phyloP scores from a whole-genome alignment of 2,888 invertebrate species.

The Electrophaes corylata region DNA sequence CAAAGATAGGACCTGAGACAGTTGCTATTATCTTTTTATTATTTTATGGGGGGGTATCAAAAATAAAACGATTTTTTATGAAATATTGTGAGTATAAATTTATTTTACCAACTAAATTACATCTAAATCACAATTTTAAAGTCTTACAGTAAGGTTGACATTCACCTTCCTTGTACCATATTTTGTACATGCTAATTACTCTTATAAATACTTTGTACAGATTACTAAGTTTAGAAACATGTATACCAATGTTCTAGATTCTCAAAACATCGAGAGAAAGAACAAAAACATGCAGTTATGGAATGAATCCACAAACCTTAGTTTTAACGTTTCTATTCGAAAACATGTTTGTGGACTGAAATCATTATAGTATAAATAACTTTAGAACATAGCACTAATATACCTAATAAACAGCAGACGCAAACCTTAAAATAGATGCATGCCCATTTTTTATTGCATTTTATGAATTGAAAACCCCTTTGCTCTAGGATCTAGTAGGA shows the following conservation, averaged over 20 bases:
- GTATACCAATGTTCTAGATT: slow-evolving; percentile 9
- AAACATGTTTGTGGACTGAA: slow-evolving; percentile 7
- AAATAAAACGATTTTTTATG: not conserved
- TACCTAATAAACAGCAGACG: no score
- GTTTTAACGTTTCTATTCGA: slow-evolving; percentile 5
- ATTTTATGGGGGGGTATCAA: not conserved
- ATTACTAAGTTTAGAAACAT: not conserved
- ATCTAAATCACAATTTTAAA: slow-evolving; percentile 30
- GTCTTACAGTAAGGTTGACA: slow-evolving; percentile 35
- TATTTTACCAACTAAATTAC: slow-evolving; percentile 1
- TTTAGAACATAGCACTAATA: no score
- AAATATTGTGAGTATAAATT: not conserved
- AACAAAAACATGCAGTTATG: slow-evolving; percentile 5
- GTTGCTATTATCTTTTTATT: not conserved
- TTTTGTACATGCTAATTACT: not conserved
- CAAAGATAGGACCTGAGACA: not conserved
- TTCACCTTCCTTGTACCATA: slow-evolving; percentile 19
- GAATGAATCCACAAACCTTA: slow-evolving; percentile 10
- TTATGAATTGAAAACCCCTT: no score
- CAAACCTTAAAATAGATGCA: no score
- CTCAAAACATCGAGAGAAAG: slow-evolving; percentile 18
- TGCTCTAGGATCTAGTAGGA: no score
- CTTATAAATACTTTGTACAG: slow-evolving; percentile 7
- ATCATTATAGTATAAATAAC: not conserved
- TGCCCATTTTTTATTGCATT: no score